These are phyloP conservation scores for Sclerurus mexicanus DNA, from an alignment of 2,113 vertebrate species.

Conservation along the genomic window DNA sequence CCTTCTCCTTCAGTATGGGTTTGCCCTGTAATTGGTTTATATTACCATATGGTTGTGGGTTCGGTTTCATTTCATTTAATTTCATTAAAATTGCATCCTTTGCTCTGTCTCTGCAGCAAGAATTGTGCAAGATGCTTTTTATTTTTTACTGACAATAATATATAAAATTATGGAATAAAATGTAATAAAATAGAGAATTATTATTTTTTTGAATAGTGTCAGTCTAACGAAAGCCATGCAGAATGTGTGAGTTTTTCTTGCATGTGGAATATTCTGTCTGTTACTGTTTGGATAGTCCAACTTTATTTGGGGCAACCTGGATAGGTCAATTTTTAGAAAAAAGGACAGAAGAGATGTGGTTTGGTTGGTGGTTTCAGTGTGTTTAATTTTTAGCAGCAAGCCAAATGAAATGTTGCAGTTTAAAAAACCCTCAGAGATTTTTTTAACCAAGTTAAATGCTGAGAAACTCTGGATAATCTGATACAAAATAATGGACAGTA, in stretches of 20 bases:
- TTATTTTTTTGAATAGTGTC: not conserved
- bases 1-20: not conserved
- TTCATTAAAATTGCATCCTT: not conserved
- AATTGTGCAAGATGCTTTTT: not conserved
- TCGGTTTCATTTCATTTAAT: not conserved
- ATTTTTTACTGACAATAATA: not conserved
- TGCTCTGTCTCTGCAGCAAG: not conserved
- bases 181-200: not conserved
- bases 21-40: not conserved
- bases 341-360: not conserved
- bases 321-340: not conserved
- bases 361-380: not conserved
- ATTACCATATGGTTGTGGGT: not conserved
- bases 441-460: not conserved
- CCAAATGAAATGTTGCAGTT: not conserved
- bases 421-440: not conserved
- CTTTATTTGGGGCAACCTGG: not conserved
- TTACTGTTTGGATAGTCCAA: not conserved
- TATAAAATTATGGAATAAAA: not conserved
- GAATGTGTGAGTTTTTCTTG: not conserved
- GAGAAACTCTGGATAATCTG: not conserved
- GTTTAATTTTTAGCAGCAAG: not conserved
- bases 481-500: not conserved
- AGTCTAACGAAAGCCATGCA: not conserved
- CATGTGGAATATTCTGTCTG: not conserved